These are phyloP conservation scores for Ridgeia piscesae DNA, from an alignment of 1,140 invertebrate genomes.

Conservation along the genomic window DNA sequence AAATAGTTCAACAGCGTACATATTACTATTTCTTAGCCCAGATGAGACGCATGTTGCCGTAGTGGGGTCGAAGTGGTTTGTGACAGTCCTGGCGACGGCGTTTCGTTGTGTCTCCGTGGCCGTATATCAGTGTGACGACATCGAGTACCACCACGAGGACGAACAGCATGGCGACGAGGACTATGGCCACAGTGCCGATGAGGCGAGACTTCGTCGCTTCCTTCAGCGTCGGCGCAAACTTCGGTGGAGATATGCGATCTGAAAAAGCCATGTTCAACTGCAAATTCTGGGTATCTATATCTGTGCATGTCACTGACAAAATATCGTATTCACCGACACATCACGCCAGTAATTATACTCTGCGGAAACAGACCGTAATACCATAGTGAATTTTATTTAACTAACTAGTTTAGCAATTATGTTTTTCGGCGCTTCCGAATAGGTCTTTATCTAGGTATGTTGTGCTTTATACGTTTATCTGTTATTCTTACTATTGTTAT, in stretches of 20 bases:
- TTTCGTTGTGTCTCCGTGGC: background rate
- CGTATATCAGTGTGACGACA: background rate
- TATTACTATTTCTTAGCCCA: background rate
- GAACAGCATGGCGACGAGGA: background rate
- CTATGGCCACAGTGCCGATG: background rate
- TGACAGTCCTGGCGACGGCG: background rate
- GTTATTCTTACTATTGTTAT: too few species aligned
- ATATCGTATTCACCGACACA: too few species aligned
- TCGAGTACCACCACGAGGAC: background rate
- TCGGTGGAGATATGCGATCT: background rate
- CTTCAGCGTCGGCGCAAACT: background rate
- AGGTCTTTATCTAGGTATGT: too few species aligned
- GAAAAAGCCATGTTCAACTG: too few species aligned
- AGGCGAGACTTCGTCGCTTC: background rate
- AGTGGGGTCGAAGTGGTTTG: background rate
- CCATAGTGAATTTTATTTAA: too few species aligned
- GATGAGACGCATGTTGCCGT: background rate
- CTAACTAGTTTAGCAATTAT: too few species aligned
- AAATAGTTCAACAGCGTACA: background rate
- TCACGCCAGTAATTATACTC: too few species aligned
- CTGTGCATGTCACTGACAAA: too few species aligned
- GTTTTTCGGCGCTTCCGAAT: too few species aligned
- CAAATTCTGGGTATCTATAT: too few species aligned
- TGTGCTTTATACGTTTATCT: too few species aligned
- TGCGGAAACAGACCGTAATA: too few species aligned